Base-by-base conservation (phyloP, 2,797 vertebrate species). In the Clarias fuscus region DNA sequence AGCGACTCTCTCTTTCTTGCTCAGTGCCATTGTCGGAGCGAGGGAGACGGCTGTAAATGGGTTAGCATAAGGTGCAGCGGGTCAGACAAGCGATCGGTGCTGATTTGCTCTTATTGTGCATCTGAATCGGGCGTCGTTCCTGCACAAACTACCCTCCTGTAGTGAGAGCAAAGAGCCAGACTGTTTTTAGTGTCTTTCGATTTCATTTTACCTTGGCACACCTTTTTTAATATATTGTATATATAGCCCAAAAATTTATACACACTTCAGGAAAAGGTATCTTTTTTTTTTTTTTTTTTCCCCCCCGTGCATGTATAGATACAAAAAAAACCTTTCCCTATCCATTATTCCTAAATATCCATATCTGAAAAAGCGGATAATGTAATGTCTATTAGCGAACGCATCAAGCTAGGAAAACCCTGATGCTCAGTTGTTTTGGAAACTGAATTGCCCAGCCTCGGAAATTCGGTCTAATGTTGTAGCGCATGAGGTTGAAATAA, bases 51-150 rank as follows among this genome's bases (percentile, higher is more conserved):
- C 75, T 3, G 53, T 8, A 20, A 59, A 33, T 33, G 53, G 10
- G 20, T 27, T 76, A 56, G 24, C 7, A 7, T 5, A 7, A 61
- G 18, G 64, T 4, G 22, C 68, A 8, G 7, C 13, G 27, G 83
- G 33, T 58, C 64, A 22, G 58, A 84, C 40, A 61, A 43, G 65
- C 33, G 56, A 30, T 27, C 8, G 27, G 58, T 58, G 77, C 82
- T 84, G 65, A 88, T 85, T 82, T 77, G 27, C 72, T 86, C 48
- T 68, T 81, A 17, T 30, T 81, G 76, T 84, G 70, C 73, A 37
- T 88, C 75, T 84, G 83, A 89, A 80, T 56, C 70, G 86, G 79
- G 85, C 37, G 76, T 77, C 61, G 77, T 58, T 75, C 33, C 27
- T 77, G 56, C 75, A 33, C 27, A 77, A 77, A 58, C 53, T 5